These are phyloP conservation scores for Ophion ventricosus DNA, from an alignment of 2,888 invertebrate species.

Conservation along the genomic window DNA sequence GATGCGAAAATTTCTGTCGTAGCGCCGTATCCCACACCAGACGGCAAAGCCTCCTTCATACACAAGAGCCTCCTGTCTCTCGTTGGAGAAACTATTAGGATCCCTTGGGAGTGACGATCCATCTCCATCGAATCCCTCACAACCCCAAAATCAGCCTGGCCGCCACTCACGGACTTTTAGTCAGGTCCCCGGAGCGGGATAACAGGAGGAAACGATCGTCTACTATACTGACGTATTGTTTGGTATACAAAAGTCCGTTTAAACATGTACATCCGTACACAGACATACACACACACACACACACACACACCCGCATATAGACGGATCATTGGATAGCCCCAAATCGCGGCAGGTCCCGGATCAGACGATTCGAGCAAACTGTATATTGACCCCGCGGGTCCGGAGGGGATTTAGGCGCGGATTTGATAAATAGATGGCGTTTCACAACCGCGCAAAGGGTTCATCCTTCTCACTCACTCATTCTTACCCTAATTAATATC, in stretches of 20 bases:
- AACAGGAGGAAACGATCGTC: conserved; percentile 33
- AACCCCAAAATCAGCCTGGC: conserved; percentile 76
- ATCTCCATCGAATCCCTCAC: conserved; percentile 83
- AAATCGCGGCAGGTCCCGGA: conserved; percentile 38
- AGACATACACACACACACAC: not conserved
- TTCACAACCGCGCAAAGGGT: conserved; percentile 10
- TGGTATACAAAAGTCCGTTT: conserved; percentile 15
- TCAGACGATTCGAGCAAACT: conserved; percentile 48
- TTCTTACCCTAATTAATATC: conserved; percentile 1
- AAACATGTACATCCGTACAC: not conserved
- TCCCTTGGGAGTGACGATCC: conserved; percentile 81
- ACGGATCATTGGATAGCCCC: conserved; percentile 3
- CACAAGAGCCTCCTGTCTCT: conserved; percentile 30
- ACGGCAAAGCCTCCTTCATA: conserved; percentile 16
- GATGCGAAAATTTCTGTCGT: conserved; percentile 11
- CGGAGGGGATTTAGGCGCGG: conserved; percentile 15
- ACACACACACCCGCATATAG: not conserved
- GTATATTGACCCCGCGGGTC: conserved; percentile 51
- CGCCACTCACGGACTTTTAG: conserved; percentile 67
- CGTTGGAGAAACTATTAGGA: conserved; percentile 76
- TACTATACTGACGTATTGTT: conserved; percentile 19
- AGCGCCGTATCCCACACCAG: conserved; percentile 28
- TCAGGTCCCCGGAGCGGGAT: conserved; percentile 30
- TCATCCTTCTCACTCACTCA: conserved; percentile 5
- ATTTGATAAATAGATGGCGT: conserved; percentile 55